These are phyloP conservation scores for Nematostella vectensis DNA, from an alignment of 92 coral and sea anemone genomes.

Conservation along the genomic window DNA sequence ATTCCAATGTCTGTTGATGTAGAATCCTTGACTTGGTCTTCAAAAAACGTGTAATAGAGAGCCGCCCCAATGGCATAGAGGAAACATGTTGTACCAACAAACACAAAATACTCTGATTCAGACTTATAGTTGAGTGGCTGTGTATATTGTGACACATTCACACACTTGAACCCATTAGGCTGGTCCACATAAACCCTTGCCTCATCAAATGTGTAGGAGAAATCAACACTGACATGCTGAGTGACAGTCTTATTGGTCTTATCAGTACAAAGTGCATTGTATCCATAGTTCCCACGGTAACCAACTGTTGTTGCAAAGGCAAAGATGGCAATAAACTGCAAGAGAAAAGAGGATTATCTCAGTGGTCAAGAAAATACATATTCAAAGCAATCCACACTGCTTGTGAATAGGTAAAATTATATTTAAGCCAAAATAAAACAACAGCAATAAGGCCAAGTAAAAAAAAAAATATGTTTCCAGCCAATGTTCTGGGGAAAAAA, in stretches of 20 bases:
- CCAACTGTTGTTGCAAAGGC: slow-evolving; percentile 96
- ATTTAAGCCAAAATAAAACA: too few relatives aligned
- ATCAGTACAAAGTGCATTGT: slow-evolving; percentile 5
- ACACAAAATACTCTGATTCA: slow-evolving; percentile 85
- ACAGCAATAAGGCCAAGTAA: too few relatives aligned
- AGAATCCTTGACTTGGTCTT: slow-evolving; percentile 65
- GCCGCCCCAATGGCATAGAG: slow-evolving; percentile 57
- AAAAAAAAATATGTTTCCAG: too few relatives aligned
- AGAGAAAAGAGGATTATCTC: slow-evolving; percentile 1
- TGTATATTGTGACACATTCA: too few relatives aligned
- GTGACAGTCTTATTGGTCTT: not conserved
- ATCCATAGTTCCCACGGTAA: slow-evolving; percentile 44
- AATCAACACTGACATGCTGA: slow-evolving; percentile 26
- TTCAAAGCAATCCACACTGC: too few relatives aligned
- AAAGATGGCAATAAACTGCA: slow-evolving; percentile 86
- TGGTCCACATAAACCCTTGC: slow-evolving; percentile 5
- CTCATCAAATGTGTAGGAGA: slow-evolving; percentile 60
- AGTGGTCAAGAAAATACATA: too few relatives aligned
- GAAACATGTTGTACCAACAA: slow-evolving; percentile 78
- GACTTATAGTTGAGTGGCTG: slow-evolving; percentile 41
- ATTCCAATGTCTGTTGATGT: slow-evolving; percentile 83
- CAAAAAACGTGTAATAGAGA: slow-evolving; percentile 62
- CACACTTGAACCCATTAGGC: not conserved
- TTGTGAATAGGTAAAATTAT: too few relatives aligned
- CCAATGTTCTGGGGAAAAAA: too few relatives aligned